Conservation (phyloP, 2,113 vertebrate species). For the Raja brachyura region DNA sequence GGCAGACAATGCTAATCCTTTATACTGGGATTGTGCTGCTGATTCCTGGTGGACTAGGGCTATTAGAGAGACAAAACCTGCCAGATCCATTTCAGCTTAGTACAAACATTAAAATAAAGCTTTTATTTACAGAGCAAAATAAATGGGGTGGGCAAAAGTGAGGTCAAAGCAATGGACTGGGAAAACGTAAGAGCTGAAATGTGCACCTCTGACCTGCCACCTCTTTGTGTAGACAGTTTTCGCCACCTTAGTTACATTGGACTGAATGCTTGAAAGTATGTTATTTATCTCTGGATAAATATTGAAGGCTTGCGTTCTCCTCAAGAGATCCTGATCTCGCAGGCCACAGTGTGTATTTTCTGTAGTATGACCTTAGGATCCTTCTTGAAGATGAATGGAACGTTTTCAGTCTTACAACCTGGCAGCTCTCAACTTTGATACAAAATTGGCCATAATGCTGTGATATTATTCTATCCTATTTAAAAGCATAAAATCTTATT, state of each 20-base stretch:
- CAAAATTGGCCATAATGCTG: neutral
- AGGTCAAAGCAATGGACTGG: neutral
- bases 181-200: neutral
- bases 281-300: neutral
- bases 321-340: conserved; percentile 7
- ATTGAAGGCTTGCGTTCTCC: neutral
- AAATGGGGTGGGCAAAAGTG: neutral
- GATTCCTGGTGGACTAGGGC: neutral
- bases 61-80: neutral
- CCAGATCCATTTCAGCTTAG: neutral
- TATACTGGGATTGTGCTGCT: neutral
- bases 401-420: neutral
- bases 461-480: neutral
- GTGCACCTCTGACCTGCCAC: neutral
- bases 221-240: neutral
- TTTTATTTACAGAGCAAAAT: neutral
- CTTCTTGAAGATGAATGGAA: neutral
- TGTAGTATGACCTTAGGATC: neutral
- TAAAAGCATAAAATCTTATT: neutral
- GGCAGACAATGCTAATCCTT: neutral
- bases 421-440: neutral
- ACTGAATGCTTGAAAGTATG: neutral
- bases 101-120: neutral
- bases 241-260: neutral
- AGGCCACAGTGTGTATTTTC: neutral